Evolutionary conservation across 2,113 vertebrate species (phyloP), one percentile per base, ranked within the genome.

Genomic region (Cyprinodon brontotheroides): DNA sequence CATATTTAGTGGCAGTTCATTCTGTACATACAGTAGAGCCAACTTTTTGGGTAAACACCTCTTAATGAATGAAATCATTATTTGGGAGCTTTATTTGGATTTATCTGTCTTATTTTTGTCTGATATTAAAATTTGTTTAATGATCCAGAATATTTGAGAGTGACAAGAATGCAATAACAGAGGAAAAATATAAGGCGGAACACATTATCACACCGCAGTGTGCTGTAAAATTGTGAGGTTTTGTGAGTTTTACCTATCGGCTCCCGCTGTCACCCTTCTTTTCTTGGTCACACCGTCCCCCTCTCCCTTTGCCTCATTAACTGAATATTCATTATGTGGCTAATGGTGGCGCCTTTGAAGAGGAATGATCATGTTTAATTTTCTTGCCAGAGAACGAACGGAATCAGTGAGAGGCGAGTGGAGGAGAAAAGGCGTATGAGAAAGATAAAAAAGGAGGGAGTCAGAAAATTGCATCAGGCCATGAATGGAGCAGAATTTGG

Each of bases 291-390:
- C 72, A 57, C 75, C 68, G 60, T 74, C 50, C 77, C 37, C 41
- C 77, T 37, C 62, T 65, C 78, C 78, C 82, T 64, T 78, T 80
- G 87, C 89, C 84, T 83, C 86, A 89, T 91, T 89, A 87, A 85
- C 88, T 82, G 88, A 89, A 90, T 91, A 91, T 93, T 92, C 92
- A 89, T 93, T 86, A 90, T 82, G 88, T 72, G 82, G 74, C 88
- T 92, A 92, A 91, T 92, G 85, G 90, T 82, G 70, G 86, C 59
- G 86, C 77, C 90, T 92, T 92, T 92, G 83, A 93, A 86, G 86
- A 86, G 80, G 85, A 88, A 89, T 89, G 87, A 91, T 90, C 86
- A 85, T 89, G 88, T 91, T 88, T 91, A 80, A 89, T 87, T 89
- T 93, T 89, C 85, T 86, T 4, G 85, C 74, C 80, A 78, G 87